Evolutionary conservation across 2,113 vertebrate species (phyloP).

Genomic region (Bungarus multicinctus): DNA sequence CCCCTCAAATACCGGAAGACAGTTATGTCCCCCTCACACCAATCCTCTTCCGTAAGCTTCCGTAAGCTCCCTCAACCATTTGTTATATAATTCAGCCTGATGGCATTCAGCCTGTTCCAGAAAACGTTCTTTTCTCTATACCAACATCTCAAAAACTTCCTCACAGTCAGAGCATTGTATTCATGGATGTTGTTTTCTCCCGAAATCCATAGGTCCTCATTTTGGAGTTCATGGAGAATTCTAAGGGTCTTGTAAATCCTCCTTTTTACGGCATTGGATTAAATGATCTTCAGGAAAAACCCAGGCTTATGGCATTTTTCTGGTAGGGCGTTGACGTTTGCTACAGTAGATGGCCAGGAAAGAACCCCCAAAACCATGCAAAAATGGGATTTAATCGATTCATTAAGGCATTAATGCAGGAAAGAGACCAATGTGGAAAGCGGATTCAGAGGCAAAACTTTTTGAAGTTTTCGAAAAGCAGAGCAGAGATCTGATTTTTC

Average conservation of each 20-base stretch:
- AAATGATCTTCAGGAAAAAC: background rate
- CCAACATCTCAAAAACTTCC: background rate
- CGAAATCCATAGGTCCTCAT: background rate
- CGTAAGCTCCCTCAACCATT: no score
- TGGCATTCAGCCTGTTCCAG: no score
- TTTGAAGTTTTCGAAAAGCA: background rate
- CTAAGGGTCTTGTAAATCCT: background rate
- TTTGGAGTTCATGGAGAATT: background rate
- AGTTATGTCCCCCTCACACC: no score
- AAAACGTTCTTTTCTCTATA: background rate
- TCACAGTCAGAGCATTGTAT: background rate
- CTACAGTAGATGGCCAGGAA: background rate
- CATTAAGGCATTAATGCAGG: background rate
- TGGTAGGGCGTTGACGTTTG: background rate
- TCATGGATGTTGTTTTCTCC: background rate
- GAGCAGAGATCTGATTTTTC: background rate
- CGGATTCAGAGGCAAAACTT: background rate
- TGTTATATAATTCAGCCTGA: no score
- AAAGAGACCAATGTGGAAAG: background rate
- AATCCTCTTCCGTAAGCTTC: no score
- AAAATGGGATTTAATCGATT: background rate
- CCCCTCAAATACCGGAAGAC: no score
- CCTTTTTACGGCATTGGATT: background rate
- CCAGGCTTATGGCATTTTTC: background rate
- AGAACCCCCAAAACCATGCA: background rate